A percentile compares a stretch with the other conserved stretches of the same genome.
These are phyloP conservation scores for Pipistrellus pipistrellus DNA, from an alignment of 2,797 vertebrate genomes.

Conservation along the genomic window DNA sequence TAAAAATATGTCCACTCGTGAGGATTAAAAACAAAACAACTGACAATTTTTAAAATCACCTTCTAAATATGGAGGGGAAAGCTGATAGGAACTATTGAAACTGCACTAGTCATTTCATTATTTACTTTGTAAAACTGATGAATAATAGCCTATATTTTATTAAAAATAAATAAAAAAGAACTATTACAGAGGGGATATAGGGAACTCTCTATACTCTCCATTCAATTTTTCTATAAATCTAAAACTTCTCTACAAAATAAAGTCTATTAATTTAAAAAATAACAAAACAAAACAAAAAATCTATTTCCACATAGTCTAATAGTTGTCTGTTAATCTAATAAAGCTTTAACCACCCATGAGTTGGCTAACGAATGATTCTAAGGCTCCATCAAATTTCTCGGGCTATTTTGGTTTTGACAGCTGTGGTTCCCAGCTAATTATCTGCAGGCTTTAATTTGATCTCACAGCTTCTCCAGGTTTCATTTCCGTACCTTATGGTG, in stretches of 20 bases:
- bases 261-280: background rate
- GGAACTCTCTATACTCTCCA: background rate
- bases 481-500: constrained; percentile 70
- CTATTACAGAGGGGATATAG: background rate
- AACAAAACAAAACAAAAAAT: background rate
- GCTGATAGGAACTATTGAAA: background rate
- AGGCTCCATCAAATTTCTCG: background rate
- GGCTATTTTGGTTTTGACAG: constrained; percentile 59
- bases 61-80: background rate
- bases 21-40: background rate
- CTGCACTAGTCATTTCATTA: background rate
- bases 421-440: constrained; percentile 79
- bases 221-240: background rate
- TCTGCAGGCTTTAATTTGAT: constrained; percentile 73
- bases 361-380: background rate
- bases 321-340: background rate
- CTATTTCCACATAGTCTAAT: background rate
- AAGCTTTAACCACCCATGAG: background rate
- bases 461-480: constrained; percentile 71
- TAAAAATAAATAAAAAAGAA: background rate
- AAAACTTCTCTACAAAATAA: background rate
- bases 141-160: background rate
- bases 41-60: background rate
- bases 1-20: background rate
- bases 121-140: background rate